Percentiles rank a stretch among this genome's conserved stretches.
phyloP scores from a whole-genome alignment of 1,140 invertebrate genomes.

The Calliopsis andreniformis region DNA sequence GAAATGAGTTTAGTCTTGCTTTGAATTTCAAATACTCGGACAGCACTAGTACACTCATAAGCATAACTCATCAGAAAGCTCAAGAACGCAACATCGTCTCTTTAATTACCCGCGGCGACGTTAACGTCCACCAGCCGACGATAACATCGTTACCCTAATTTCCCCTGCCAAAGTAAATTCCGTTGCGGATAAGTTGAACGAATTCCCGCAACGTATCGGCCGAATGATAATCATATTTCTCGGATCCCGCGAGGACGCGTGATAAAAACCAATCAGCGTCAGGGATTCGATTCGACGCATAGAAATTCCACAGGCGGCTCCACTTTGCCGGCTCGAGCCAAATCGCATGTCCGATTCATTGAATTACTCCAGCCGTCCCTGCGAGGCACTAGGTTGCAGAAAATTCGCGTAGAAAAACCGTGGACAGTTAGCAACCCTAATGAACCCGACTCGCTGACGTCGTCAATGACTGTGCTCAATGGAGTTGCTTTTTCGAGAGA shows the following conservation, averaged over 20 bases:
- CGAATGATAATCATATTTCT: conserved; percentile 16
- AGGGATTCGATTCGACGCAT: not conserved
- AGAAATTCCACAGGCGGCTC: conserved; percentile 17
- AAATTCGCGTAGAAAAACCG: conserved; percentile 20
- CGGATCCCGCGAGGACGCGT: not conserved
- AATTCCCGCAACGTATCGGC: conserved; percentile 8
- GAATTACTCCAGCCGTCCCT: not conserved
- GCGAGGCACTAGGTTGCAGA: not conserved
- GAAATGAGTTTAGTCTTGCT: too few relatives aligned
- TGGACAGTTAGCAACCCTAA: conserved; percentile 44
- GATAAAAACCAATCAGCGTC: conserved; percentile 11
- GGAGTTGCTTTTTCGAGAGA: conserved; percentile 53
- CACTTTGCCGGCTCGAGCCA: not conserved
- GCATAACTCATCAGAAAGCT: too few relatives aligned
- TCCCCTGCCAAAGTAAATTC: not conserved
- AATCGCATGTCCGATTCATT: not conserved
- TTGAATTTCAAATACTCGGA: too few relatives aligned
- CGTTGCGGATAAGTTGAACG: too few relatives aligned
- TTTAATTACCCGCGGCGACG: too few relatives aligned
- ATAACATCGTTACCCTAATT: not conserved
- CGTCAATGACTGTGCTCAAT: conserved; percentile 56
- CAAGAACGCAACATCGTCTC: too few relatives aligned
- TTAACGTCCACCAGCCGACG: not conserved
- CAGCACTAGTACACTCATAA: too few relatives aligned
- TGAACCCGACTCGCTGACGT: conserved; percentile 56